Conservation (phyloP, 2,888 invertebrate species). For the Odontocolon sp. region DNA sequence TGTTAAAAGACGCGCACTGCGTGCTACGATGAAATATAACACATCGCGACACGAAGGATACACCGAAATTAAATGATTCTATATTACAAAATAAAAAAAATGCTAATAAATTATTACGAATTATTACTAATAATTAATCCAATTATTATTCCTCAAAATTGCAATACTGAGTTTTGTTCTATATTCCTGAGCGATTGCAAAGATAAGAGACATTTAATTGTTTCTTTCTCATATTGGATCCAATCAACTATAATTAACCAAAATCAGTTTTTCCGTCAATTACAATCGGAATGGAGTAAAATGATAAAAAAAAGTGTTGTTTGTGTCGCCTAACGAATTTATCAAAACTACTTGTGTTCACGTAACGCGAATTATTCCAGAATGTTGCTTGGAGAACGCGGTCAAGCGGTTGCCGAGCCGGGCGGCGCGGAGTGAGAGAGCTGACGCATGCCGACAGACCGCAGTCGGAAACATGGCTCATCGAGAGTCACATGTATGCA, state of each 20-base stretch:
- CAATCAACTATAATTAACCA: too few relatives aligned
- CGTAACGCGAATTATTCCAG: slow-evolving; percentile 19
- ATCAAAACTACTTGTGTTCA: not conserved
- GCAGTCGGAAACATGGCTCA: slow-evolving; percentile 12
- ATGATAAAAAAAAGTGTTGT: too few relatives aligned
- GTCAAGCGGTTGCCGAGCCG: slow-evolving; percentile 1
- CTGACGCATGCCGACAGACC: not conserved
- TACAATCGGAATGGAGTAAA: not conserved
- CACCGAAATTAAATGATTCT: not conserved
- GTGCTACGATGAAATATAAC: not conserved
- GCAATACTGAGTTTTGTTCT: too few relatives aligned
- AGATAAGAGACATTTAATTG: too few relatives aligned
- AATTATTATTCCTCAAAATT: too few relatives aligned
- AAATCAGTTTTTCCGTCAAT: not conserved
- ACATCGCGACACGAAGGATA: too few relatives aligned
- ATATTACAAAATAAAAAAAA: not conserved
- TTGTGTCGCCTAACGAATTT: too few relatives aligned
- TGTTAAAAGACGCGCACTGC: not conserved
- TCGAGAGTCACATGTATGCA: slow-evolving; percentile 18
- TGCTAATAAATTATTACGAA: too few relatives aligned
- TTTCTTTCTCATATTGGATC: too few relatives aligned
- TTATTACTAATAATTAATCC: too few relatives aligned
- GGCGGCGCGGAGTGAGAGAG: not conserved
- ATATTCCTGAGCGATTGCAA: too few relatives aligned
- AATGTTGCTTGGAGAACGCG: slow-evolving; percentile 15